phyloP scores from a whole-genome alignment of 2,888 invertebrate species.

The Lagria hirta region DNA sequence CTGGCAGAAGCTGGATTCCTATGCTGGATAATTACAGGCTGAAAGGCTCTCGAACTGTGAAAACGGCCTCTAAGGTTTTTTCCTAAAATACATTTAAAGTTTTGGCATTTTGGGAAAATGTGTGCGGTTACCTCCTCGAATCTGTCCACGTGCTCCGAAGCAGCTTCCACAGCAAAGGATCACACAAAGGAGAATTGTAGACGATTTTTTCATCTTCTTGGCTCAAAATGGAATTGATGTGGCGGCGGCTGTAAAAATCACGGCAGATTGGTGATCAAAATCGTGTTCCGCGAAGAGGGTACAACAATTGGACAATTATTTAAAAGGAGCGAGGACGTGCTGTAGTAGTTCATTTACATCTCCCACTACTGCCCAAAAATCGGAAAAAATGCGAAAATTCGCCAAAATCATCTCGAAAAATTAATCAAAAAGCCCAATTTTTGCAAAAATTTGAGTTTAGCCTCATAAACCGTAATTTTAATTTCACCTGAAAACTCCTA shows the following conservation, averaged over 20 bases:
- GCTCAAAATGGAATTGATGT: slow-evolving; percentile 5
- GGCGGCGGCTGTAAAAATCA: slow-evolving; percentile 14
- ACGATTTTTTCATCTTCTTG: slow-evolving; percentile 31
- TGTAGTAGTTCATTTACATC: too few relatives aligned
- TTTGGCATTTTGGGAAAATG: slow-evolving; percentile 1
- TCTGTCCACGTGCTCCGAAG: slow-evolving; percentile 34
- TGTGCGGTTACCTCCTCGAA: slow-evolving; percentile 32
- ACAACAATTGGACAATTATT: slow-evolving; percentile 33
- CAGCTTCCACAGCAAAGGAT: slow-evolving; percentile 17
- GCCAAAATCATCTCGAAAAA: too few relatives aligned
- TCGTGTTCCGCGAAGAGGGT: slow-evolving; percentile 27
- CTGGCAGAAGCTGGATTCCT: slow-evolving; percentile 60
- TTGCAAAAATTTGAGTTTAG: too few relatives aligned
- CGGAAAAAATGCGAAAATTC: too few relatives aligned
- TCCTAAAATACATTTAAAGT: slow-evolving; percentile 28
- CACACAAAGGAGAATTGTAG: slow-evolving; percentile 19
- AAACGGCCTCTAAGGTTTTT: slow-evolving; percentile 51
- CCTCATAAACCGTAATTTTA: too few relatives aligned
- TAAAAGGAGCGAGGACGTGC: too few relatives aligned
- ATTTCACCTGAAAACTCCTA: too few relatives aligned
- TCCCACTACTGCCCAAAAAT: too few relatives aligned
- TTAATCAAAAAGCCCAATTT: too few relatives aligned
- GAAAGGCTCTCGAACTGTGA: slow-evolving; percentile 55
- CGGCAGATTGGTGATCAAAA: slow-evolving; percentile 19
- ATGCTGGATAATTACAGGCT: slow-evolving; percentile 61